A percentile compares a stretch with the other conserved stretches of the same genome.
Conservation (phyloP, 2,797 vertebrate genomes). For the Babyrousa celebensis region DNA sequence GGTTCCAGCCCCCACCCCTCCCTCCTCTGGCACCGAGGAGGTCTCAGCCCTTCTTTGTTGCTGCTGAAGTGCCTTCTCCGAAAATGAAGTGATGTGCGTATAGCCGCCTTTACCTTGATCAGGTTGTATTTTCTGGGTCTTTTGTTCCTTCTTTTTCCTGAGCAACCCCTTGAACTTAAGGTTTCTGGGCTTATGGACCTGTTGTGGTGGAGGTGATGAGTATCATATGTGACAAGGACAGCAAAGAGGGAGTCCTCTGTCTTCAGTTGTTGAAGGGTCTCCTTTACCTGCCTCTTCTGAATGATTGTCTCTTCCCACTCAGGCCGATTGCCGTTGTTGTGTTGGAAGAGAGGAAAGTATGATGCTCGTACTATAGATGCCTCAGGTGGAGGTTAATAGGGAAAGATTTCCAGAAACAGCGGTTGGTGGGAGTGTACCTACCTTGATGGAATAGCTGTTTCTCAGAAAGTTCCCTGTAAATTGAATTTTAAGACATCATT, state of each 20-base stretch:
- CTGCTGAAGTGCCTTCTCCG: background rate
- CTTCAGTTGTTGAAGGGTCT: background rate
- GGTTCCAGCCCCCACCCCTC: background rate
- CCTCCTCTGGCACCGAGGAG: background rate
- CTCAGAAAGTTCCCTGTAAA: slow-evolving; percentile 1
- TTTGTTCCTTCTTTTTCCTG: slow-evolving; percentile 18
- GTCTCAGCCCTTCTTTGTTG: background rate
- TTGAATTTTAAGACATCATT: slow-evolving; percentile 33
- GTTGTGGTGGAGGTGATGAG: background rate
- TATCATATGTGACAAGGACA: background rate
- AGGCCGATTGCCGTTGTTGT: background rate
- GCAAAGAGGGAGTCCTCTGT: background rate
- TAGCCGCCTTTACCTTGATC: background rate
- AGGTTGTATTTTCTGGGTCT: background rate
- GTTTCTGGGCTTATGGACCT: background rate
- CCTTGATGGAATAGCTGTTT: background rate
- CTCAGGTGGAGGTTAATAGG: background rate
- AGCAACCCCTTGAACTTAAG: background rate
- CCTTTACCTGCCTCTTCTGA: background rate
- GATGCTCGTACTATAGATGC: background rate
- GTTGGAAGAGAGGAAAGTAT: background rate
- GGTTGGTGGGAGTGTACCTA: background rate
- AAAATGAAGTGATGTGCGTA: background rate
- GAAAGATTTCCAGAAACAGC: background rate
- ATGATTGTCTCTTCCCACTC: too few species aligned